A percentile compares a stretch with the other conserved stretches of the same genome.
Conservation (phyloP, 2,113 vertebrate species). For the Tragulus kanchil region DNA sequence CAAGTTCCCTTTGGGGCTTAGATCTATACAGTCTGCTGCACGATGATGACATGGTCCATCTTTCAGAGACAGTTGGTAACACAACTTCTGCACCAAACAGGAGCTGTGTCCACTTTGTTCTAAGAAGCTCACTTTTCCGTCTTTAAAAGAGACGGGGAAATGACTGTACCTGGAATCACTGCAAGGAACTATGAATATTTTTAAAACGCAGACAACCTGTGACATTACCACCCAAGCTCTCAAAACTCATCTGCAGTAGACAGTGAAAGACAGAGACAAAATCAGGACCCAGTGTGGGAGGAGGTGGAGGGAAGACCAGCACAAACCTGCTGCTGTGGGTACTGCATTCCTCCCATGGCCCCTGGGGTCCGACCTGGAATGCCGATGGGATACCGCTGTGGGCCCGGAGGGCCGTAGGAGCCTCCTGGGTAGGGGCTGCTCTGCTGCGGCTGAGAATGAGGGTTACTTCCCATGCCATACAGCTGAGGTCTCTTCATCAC, state of each 20-base stretch:
- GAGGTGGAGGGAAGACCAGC: conserved; percentile 58
- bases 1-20: neutral
- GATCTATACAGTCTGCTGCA: neutral
- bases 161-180: neutral
- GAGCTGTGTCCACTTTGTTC: neutral
- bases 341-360: conserved; percentile 95
- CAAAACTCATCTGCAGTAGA: neutral
- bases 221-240: neutral
- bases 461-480: conserved; percentile 95
- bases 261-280: neutral
- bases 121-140: neutral
- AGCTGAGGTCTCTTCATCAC: conserved; percentile 98
- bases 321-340: conserved; percentile 97
- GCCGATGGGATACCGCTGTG: conserved; percentile 95
- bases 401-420: conserved; percentile 93
- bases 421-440: conserved; percentile 94
- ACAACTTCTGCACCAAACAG: neutral
- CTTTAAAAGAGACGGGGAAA: neutral
- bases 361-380: conserved; percentile 95
- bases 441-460: conserved; percentile 93
- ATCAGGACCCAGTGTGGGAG: neutral
- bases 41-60: neutral
- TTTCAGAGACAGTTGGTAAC: neutral
- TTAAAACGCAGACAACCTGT: neutral
- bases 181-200: neutral